These are phyloP conservation scores for Xiphophorus birchmanni DNA, from an alignment of 2,797 vertebrate species.

Conservation along the genomic window DNA sequence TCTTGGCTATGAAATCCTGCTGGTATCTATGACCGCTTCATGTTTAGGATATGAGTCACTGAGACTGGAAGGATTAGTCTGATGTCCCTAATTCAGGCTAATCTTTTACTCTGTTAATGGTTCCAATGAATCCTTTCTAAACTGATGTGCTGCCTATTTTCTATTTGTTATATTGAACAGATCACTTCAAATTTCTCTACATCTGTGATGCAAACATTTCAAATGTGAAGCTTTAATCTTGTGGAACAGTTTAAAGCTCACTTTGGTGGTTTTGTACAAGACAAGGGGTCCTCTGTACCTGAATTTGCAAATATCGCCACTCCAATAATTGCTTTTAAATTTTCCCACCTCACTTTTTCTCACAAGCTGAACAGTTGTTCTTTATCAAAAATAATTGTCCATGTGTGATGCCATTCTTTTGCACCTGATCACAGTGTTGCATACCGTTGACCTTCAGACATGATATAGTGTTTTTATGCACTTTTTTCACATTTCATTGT, in stretches of 20 bases:
- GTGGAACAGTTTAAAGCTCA: neutral
- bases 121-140: slow-evolving; percentile 14
- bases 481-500: neutral
- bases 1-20: slow-evolving; percentile 18
- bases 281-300: neutral
- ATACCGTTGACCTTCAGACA: neutral
- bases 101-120: slow-evolving; percentile 46
- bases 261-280: neutral
- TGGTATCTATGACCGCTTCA: slow-evolving; percentile 8
- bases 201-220: neutral
- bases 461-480: neutral
- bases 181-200: neutral
- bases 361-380: neutral
- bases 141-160: slow-evolving; percentile 23
- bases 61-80: slow-evolving; percentile 39
- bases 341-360: neutral
- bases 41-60: slow-evolving; percentile 35
- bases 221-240: neutral
- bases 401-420: neutral
- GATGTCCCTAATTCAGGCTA: slow-evolving; percentile 33
- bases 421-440: neutral
- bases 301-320: neutral
- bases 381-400: neutral
- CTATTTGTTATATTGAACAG: slow-evolving; percentile 7
- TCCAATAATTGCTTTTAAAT: neutral